Evolutionary conservation across 2,797 vertebrate species (phyloP).

Genomic region (Sciurus carolinensis): DNA sequence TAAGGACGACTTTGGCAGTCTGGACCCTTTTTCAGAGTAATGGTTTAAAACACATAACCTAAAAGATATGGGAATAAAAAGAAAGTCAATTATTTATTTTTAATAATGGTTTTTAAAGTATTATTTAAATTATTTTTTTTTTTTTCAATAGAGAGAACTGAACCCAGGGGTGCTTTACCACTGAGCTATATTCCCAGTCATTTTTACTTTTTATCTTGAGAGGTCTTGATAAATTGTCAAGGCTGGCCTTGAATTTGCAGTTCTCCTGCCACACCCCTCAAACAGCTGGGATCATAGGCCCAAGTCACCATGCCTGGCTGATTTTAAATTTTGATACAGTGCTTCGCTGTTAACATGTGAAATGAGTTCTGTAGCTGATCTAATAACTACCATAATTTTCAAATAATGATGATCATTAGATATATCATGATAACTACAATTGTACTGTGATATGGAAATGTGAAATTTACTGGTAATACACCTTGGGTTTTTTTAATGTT

Average conservation of each 20-base stretch:
- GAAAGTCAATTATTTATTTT: not conserved
- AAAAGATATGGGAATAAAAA: not conserved
- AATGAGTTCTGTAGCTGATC: not conserved
- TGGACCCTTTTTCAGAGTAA: not conserved
- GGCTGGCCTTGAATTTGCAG: not conserved
- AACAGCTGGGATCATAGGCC: not conserved
- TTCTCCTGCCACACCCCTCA: not conserved
- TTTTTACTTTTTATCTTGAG: not conserved
- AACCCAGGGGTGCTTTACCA: no score
- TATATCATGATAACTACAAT: not conserved
- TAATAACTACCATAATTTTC: not conserved
- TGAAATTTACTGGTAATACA: not conserved
- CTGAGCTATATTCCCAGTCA: no score
- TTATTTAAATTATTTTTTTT: not conserved
- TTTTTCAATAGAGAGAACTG: no score
- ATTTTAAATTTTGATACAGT: not conserved
- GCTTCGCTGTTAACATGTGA: not conserved
- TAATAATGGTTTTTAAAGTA: not conserved
- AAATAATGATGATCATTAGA: not conserved
- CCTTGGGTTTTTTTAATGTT: not conserved
- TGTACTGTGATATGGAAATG: not conserved
- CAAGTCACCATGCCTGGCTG: no score
- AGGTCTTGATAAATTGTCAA: no score
- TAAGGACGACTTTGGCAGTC: not conserved
- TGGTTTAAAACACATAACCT: not conserved